phyloP scores from a whole-genome alignment of 2,888 invertebrate genomes.

The Dicycla oo region DNA sequence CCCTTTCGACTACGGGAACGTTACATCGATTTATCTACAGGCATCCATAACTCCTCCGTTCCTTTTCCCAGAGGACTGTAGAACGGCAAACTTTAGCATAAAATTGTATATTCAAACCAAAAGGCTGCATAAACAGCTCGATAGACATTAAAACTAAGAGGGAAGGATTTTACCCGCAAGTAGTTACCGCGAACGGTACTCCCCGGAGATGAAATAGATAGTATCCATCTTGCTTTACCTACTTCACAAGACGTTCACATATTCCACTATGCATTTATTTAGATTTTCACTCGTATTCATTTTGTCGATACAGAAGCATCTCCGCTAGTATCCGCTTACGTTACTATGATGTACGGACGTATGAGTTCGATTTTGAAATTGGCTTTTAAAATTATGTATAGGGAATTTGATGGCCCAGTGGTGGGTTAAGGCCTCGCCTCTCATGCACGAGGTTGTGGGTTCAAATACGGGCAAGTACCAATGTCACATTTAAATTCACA shows the following conservation, averaged over 20 bases:
- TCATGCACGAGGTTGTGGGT: too few species aligned
- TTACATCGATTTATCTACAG: constrained; percentile 25
- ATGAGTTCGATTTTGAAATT: constrained; percentile 33
- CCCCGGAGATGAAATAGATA: constrained; percentile 64
- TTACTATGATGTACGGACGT: constrained; percentile 22
- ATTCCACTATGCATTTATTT: constrained; percentile 65
- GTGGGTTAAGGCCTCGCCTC: too few species aligned
- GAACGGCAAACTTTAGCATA: constrained; percentile 43
- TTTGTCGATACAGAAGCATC: constrained; percentile 55
- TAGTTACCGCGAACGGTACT: constrained; percentile 58
- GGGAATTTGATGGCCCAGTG: too few species aligned
- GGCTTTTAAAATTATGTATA: constrained; percentile 34
- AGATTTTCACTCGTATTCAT: constrained; percentile 61
- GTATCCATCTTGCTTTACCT: constrained; percentile 59
- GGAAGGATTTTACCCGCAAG: constrained; percentile 54
- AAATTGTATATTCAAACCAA: constrained; percentile 60
- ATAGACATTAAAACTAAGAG: constrained; percentile 64
- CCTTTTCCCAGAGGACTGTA: constrained; percentile 35
- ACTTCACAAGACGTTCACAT: constrained; percentile 60
- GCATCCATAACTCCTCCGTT: constrained; percentile 23
- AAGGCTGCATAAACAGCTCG: constrained; percentile 58
- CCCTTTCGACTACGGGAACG: constrained; percentile 6
- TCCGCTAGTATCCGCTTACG: constrained; percentile 40
- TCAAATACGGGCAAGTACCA: too few species aligned
- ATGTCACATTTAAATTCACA: too few species aligned